Conservation (phyloP, 2,113 vertebrate genomes). For the Numida meleagris region DNA sequence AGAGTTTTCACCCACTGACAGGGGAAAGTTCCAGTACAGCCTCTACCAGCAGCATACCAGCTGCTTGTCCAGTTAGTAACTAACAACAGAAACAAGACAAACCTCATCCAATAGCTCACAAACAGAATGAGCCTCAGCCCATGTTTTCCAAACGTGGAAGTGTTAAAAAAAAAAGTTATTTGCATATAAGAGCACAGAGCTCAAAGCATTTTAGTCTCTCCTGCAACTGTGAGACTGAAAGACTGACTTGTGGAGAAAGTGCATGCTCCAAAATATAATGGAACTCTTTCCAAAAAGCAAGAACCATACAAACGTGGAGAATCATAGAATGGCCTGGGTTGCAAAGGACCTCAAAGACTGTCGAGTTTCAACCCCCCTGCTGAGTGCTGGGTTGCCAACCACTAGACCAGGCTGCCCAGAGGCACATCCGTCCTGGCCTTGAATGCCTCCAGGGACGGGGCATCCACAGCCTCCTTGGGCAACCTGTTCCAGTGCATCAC, state of each 20-base stretch:
- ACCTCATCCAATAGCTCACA: neutral
- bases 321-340: too few relatives aligned
- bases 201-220: neutral
- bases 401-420: too few relatives aligned
- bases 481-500: too few relatives aligned
- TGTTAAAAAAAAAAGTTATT: neutral
- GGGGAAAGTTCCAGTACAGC: fast-evolving
- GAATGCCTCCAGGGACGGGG: too few relatives aligned
- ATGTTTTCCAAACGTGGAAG: neutral
- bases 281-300: constrained; percentile 10
- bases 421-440: too few relatives aligned
- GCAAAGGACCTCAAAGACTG: too few relatives aligned
- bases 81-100: neutral
- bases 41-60: neutral
- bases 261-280: neutral
- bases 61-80: neutral
- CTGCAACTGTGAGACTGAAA: neutral
- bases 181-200: neutral
- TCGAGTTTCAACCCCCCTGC: too few relatives aligned
- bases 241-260: neutral
- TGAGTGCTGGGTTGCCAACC: too few relatives aligned
- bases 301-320: neutral
- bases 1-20: neutral
- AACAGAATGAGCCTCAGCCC: neutral
- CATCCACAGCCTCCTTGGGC: too few relatives aligned